These are phyloP conservation scores for Mastacembelus armatus DNA, from an alignment of 2,797 vertebrate genomes.

Conservation along the genomic window DNA sequence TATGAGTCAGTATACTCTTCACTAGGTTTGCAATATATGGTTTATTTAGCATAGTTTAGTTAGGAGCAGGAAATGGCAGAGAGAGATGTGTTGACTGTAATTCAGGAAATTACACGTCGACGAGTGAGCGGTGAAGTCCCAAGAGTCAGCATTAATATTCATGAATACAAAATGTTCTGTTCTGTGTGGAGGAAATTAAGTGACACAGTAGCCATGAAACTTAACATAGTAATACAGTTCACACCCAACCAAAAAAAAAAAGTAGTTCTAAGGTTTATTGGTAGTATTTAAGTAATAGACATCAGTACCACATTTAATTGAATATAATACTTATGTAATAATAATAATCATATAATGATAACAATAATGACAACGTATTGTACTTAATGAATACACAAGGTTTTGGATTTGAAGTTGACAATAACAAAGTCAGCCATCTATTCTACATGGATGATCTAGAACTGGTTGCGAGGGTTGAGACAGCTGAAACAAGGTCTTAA, in stretches of 20 bases:
- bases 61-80: constrained; percentile 45
- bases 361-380: too few species aligned
- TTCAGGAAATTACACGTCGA: constrained; percentile 68
- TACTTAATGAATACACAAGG: too few species aligned
- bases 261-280: neutral
- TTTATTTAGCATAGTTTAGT: constrained; percentile 55
- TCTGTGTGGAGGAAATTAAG: constrained; percentile 7
- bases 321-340: too few species aligned
- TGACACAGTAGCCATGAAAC: too few species aligned
- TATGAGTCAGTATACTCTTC: too few species aligned
- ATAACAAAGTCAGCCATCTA: too few species aligned
- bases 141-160: constrained; percentile 40
- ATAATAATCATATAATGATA: too few species aligned
- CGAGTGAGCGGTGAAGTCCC: constrained; percentile 16
- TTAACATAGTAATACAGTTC: too few species aligned
- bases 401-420: too few species aligned
- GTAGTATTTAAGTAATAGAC: neutral
- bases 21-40: constrained; percentile 31
- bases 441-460: too few species aligned
- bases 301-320: neutral
- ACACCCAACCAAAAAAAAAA: neutral
- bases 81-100: constrained; percentile 45
- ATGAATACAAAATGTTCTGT: constrained; percentile 50
- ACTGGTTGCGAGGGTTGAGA: too few species aligned
- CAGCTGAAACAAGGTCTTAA: too few species aligned